Conservation (phyloP, 1,140 invertebrate genomes). For the Chironomus tepperi region DNA sequence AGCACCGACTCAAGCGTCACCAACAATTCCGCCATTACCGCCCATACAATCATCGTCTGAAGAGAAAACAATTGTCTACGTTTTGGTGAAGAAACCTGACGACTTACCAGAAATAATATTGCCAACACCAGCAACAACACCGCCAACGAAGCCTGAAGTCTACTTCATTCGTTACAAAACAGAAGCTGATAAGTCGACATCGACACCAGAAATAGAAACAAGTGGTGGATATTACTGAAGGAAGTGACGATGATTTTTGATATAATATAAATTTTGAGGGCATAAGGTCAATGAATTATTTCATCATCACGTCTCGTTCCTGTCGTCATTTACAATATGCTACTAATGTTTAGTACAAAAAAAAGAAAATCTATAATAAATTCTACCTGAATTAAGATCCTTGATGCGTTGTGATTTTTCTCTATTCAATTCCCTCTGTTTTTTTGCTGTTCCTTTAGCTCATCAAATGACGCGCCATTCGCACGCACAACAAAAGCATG, state of each 20-base stretch:
- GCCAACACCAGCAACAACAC: constrained; percentile 57
- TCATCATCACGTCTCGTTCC: too few relatives aligned
- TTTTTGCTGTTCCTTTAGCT: neutral
- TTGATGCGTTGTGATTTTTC: neutral
- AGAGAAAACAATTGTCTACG: constrained; percentile 71
- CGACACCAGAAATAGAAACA: neutral
- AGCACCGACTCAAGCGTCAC: constrained; percentile 58
- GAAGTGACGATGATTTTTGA: neutral
- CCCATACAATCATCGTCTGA: constrained; percentile 51
- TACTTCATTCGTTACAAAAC: constrained; percentile 80
- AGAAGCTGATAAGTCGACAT: constrained; percentile 44
- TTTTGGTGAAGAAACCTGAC: constrained; percentile 66
- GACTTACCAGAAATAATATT: constrained; percentile 60
- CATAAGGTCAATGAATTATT: neutral
- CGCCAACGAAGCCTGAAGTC: constrained; percentile 66
- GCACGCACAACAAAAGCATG: neutral
- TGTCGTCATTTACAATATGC: too few relatives aligned
- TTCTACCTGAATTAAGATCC: neutral
- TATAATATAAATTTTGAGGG: neutral
- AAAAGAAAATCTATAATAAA: neutral
- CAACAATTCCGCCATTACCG: constrained; percentile 52
- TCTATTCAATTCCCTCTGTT: neutral
- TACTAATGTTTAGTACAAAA: neutral
- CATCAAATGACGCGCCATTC: neutral
- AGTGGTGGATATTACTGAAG: neutral